phyloP scores from a whole-genome alignment of 2,888 invertebrate genomes.

The Cheilosia grossa region DNA sequence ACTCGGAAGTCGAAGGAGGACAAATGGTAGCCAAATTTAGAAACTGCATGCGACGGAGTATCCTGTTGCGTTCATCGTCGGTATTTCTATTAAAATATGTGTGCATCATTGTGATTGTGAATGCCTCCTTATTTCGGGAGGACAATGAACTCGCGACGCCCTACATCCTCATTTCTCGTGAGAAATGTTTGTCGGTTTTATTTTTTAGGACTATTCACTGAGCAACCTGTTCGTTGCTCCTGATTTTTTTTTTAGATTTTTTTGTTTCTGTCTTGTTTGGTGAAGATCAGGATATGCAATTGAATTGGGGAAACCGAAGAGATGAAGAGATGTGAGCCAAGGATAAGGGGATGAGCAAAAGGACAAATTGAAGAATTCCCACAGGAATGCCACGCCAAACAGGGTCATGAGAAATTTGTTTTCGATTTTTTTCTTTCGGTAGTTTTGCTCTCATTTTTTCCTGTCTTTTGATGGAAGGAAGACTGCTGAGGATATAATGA shows the following conservation, averaged over 20 bases:
- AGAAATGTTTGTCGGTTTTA: slow-evolving; percentile 42
- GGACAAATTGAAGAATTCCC: slow-evolving; percentile 72
- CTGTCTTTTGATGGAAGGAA: not conserved
- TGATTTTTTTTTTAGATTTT: slow-evolving; percentile 38
- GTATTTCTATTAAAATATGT: slow-evolving; percentile 46
- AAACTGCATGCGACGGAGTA: slow-evolving; percentile 52
- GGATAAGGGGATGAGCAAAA: slow-evolving; percentile 41
- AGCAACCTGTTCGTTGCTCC: slow-evolving; percentile 68
- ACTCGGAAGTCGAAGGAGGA: slow-evolving; percentile 67
- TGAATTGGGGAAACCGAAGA: slow-evolving; percentile 7
- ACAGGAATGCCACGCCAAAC: slow-evolving; percentile 69
- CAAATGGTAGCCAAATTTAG: slow-evolving; percentile 70
- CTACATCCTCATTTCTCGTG: slow-evolving; percentile 46
- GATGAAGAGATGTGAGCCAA: slow-evolving; percentile 29
- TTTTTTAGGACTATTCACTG: slow-evolving; percentile 42
- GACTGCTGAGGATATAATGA: slow-evolving; percentile 10
- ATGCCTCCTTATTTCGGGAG: slow-evolving; percentile 15
- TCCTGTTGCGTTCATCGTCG: slow-evolving; percentile 61
- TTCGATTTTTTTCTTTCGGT: slow-evolving; percentile 36
- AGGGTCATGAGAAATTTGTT: slow-evolving; percentile 64
- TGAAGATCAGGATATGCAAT: slow-evolving; percentile 34
- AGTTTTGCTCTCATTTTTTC: slow-evolving; percentile 2
- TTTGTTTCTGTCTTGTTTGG: slow-evolving; percentile 23
- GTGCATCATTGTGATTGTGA: slow-evolving; percentile 21
- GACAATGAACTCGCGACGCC: slow-evolving; percentile 60